Conservation (phyloP, 2,797 vertebrate genomes). For the Heteromormyrus szaboi region DNA sequence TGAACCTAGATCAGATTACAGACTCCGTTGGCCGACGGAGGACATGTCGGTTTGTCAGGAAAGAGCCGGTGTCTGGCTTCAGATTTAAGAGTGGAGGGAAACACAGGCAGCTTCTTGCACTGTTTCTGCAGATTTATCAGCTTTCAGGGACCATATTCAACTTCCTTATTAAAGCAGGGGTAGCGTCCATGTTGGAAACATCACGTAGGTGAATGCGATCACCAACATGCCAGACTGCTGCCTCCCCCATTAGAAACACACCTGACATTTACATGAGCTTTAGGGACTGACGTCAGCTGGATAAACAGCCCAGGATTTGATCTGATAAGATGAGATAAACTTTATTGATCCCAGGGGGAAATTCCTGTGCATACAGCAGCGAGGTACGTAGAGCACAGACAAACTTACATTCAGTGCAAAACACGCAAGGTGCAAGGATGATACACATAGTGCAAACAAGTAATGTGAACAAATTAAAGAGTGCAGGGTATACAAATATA, state of each 20-base stretch:
- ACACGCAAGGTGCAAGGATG: neutral
- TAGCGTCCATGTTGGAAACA: neutral
- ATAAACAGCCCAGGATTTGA: neutral
- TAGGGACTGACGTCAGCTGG: neutral
- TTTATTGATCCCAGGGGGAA: neutral
- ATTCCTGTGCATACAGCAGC: neutral
- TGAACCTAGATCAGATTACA: neutral
- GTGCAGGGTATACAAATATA: neutral
- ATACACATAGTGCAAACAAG: neutral
- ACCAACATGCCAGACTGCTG: neutral
- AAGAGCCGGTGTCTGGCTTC: neutral
- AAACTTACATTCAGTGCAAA: neutral
- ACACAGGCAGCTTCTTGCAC: neutral
- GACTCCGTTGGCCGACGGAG: neutral
- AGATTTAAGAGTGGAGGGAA: neutral
- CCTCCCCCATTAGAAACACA: neutral
- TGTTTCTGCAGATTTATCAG: neutral
- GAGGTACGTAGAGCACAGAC: neutral
- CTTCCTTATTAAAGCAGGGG: neutral
- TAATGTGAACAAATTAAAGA: neutral
- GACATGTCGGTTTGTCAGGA: neutral
- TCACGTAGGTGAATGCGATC: neutral
- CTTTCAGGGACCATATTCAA: neutral
- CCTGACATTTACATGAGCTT: neutral
- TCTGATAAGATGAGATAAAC: neutral